phyloP scores from a whole-genome alignment of 2,113 vertebrate genomes.

The Tupaia tana region DNA sequence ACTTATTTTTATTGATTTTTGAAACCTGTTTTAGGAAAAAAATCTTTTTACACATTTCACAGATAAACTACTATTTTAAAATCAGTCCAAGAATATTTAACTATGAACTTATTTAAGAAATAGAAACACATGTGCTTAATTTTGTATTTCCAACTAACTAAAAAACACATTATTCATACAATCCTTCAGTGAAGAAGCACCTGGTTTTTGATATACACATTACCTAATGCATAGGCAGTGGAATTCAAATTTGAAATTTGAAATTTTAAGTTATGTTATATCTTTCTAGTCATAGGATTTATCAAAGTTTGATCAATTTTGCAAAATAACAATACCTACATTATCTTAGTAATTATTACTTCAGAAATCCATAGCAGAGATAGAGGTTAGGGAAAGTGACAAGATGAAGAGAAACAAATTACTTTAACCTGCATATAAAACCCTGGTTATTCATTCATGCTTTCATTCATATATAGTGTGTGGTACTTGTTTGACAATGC shows the following conservation, averaged over 20 bases:
- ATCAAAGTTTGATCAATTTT: background rate
- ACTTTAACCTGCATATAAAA: background rate
- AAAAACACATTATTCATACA: background rate
- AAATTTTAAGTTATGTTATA: background rate
- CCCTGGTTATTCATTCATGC: background rate
- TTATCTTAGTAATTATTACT: background rate
- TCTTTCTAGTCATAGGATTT: background rate
- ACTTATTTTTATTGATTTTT: background rate
- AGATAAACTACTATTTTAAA: background rate
- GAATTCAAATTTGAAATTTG: background rate
- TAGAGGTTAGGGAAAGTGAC: background rate
- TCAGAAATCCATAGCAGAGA: background rate
- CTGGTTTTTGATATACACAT: background rate
- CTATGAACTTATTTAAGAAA: background rate
- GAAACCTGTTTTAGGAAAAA: background rate
- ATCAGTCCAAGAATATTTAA: background rate
- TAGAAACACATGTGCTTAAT: background rate
- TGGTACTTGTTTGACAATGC: background rate
- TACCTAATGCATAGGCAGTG: background rate
- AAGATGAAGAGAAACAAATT: background rate
- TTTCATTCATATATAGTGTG: background rate
- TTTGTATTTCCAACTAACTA: background rate
- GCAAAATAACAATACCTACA: background rate
- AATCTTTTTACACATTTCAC: background rate
- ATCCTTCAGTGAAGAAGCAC: background rate